These are phyloP conservation scores for Coturnix japonica DNA, from an alignment of 2,113 vertebrate genomes.

Conservation along the genomic window DNA sequence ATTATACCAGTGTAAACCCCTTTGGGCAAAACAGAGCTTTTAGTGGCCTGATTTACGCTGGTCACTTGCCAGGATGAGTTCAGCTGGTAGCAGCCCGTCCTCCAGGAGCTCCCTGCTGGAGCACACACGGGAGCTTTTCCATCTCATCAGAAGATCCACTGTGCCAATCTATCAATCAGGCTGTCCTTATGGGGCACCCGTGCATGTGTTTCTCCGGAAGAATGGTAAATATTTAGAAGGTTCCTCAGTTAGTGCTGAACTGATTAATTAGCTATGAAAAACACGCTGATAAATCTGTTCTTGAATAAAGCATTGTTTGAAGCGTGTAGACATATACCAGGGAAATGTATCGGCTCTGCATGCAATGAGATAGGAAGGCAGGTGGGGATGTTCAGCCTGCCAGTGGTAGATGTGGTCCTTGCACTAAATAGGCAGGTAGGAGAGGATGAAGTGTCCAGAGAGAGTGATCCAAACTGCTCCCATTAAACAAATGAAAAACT, in stretches of 20 bases:
- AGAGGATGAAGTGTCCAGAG: not conserved
- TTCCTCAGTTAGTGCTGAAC: not conserved
- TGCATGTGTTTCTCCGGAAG: not conserved
- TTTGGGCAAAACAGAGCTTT: constrained; percentile 70
- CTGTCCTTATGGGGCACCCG: not conserved
- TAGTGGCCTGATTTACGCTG: constrained; percentile 66
- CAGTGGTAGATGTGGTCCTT: not conserved
- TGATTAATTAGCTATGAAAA: not conserved
- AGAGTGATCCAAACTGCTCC: not conserved
- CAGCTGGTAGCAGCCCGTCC: constrained; percentile 56
- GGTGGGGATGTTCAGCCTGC: not conserved
- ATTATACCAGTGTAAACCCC: constrained; percentile 59
- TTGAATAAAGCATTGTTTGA: not conserved
- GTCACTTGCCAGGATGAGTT: constrained; percentile 67
- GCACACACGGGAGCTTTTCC: not conserved
- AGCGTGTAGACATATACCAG: rapidly evolving
- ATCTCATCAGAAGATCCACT: rapidly evolving
- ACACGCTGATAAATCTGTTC: not conserved
- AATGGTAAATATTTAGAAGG: not conserved
- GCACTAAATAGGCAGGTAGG: not conserved
- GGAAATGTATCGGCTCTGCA: not conserved
- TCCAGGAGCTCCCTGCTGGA: constrained; percentile 40
- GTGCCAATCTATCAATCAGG: constrained; percentile 4
- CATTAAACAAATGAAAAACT: not conserved
- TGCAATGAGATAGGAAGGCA: not conserved